Conservation (phyloP, 2,888 invertebrate genomes). For the Stramonita haemastoma region DNA sequence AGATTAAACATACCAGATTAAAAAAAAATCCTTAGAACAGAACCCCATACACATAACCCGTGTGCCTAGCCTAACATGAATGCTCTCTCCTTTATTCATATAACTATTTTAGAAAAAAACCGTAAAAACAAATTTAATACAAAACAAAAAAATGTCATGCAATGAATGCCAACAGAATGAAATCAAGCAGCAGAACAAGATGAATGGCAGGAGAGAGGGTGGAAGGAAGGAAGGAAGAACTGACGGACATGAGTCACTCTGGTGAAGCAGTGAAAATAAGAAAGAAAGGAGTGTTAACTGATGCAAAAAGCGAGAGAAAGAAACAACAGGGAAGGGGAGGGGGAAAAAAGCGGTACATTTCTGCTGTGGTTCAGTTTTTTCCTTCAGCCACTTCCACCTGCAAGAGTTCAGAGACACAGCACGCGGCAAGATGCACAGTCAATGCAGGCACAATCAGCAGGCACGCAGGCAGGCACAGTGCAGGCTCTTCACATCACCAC, state of each 20-base stretch:
- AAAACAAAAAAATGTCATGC: too few relatives aligned
- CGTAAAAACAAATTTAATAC: too few relatives aligned
- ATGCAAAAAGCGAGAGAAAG: neutral
- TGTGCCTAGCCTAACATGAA: too few relatives aligned
- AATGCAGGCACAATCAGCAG: neutral
- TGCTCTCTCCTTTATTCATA: too few relatives aligned
- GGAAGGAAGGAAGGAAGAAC: neutral
- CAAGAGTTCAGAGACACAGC: neutral
- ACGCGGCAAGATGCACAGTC: neutral
- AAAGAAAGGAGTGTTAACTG: neutral
- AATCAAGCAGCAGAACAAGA: neutral
- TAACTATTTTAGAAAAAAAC: too few relatives aligned
- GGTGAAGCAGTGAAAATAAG: neutral
- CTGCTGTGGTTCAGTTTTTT: conserved; percentile 14
- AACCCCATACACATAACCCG: too few relatives aligned
- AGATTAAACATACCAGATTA: too few relatives aligned
- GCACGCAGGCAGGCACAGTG: neutral
- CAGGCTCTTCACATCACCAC: neutral
- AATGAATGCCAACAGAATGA: neutral
- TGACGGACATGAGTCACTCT: neutral
- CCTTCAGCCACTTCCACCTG: conserved; percentile 40
- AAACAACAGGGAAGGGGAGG: neutral
- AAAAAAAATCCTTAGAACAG: too few relatives aligned
- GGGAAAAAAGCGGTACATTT: conserved; percentile 20
- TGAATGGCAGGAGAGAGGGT: neutral